Percentiles rank a stretch among this genome's conserved stretches.
These are phyloP conservation scores for Orcinus orca DNA, from an alignment of 2,113 vertebrate genomes.

Conservation along the genomic window DNA sequence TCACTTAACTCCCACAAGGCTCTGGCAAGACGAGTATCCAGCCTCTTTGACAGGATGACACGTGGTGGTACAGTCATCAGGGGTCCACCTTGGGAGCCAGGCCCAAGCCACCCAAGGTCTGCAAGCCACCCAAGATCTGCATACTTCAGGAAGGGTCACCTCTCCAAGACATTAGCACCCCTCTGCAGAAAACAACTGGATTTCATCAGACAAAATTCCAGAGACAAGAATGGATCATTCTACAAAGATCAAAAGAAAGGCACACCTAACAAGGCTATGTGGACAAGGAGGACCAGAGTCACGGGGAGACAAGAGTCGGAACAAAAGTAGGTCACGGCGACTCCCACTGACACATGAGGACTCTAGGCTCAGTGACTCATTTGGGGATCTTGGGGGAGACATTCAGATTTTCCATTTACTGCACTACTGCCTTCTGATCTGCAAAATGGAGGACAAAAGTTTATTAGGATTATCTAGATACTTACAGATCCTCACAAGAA, in stretches of 20 bases:
- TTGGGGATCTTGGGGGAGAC: not conserved
- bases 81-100: not conserved
- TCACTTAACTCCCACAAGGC: not conserved
- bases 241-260: slow-evolving; percentile 20
- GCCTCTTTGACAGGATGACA: not conserved
- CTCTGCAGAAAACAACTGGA: not conserved
- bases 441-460: not conserved
- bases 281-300: slow-evolving; percentile 36
- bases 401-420: not conserved
- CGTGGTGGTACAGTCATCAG: not conserved
- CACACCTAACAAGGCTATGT: not conserved
- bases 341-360: not conserved
- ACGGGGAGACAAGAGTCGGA: not conserved
- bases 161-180: not conserved
- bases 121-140: not conserved
- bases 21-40: not conserved
- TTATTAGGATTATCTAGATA: not conserved
- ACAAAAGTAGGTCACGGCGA: not conserved
- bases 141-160: not conserved
- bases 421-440: not conserved
- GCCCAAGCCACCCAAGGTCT: not conserved
- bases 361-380: slow-evolving; percentile 9
- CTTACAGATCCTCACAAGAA: not conserved
- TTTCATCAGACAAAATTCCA: slow-evolving; percentile 4
- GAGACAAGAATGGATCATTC: not conserved